Percentiles rank a stretch among this genome's conserved stretches.
Evolutionary conservation across 1,140 invertebrate genomes (phyloP).

Genomic region (Hylaeus anthracinus): DNA sequence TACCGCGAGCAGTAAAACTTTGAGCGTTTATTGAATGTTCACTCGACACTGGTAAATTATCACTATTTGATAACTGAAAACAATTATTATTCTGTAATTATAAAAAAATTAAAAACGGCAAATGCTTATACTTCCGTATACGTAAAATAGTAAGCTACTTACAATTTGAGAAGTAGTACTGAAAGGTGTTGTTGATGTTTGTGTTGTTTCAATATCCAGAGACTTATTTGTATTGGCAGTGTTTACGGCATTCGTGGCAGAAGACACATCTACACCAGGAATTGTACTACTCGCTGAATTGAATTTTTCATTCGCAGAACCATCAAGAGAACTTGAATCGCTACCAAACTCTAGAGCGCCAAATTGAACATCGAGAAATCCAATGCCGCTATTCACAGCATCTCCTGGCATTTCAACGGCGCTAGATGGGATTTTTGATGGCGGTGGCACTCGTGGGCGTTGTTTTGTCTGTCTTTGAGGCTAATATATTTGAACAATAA

Average conservation of each 20-base stretch:
- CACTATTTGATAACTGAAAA: slow-evolving; percentile 70
- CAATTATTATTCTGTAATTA: slow-evolving; percentile 10
- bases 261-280: slow-evolving; percentile 72
- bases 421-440: slow-evolving; percentile 95
- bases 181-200: slow-evolving; percentile 69
- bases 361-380: slow-evolving; percentile 95
- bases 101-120: background rate
- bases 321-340: slow-evolving; percentile 83
- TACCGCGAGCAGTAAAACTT: slow-evolving; percentile 68
- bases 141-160: slow-evolving; percentile 15
- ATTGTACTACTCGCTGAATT: slow-evolving; percentile 68
- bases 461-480: slow-evolving; percentile 85
- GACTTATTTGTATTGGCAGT: slow-evolving; percentile 73
- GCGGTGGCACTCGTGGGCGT: slow-evolving; percentile 92
- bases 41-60: slow-evolving; percentile 68
- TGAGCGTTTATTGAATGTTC: slow-evolving; percentile 74
- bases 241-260: slow-evolving; percentile 69
- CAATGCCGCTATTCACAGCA: slow-evolving; percentile 85
- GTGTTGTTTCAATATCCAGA: slow-evolving; percentile 74
- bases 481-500: slow-evolving; percentile 53
- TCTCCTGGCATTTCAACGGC: slow-evolving; percentile 98
- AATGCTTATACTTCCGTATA: background rate
- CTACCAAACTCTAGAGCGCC: slow-evolving; percentile 93
- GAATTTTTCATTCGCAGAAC: slow-evolving; percentile 80
- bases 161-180: slow-evolving; percentile 76